Conservation (phyloP, 1,140 invertebrate species). For the Elysia chlorotica region DNA sequence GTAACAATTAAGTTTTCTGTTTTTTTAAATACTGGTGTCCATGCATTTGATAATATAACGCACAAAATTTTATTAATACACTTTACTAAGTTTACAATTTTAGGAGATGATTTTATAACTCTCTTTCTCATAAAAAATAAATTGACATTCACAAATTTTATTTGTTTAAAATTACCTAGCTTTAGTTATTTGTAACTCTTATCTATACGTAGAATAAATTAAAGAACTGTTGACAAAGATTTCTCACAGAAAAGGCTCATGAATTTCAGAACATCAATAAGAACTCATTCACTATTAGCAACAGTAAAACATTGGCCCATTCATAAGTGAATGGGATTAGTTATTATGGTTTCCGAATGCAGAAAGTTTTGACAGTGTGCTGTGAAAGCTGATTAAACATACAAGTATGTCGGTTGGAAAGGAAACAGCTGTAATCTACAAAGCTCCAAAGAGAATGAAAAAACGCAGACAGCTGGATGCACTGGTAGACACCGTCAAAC, state of each 20-base stretch:
- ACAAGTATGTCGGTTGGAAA: not conserved
- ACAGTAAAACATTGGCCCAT: no score
- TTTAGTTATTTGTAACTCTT: no score
- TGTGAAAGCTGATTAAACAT: not conserved
- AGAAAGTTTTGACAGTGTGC: not conserved
- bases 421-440: constrained; percentile 3
- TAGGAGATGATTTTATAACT: not conserved
- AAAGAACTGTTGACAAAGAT: no score
- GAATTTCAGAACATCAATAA: no score
- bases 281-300: no score
- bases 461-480: constrained; percentile 19
- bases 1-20: not conserved
- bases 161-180: no score
- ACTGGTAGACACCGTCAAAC: constrained; percentile 16
- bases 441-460: constrained; percentile 17
- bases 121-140: not conserved
- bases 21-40: not conserved
- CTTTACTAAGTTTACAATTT: not conserved
- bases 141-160: no score
- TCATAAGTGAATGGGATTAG: not conserved
- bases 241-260: no score
- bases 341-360: not conserved
- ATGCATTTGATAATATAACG: not conserved
- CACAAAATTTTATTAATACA: not conserved
- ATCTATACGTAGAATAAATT: no score